Evolutionary conservation across 2,797 vertebrate genomes (phyloP).

Genomic region (Chelon auratus): DNA sequence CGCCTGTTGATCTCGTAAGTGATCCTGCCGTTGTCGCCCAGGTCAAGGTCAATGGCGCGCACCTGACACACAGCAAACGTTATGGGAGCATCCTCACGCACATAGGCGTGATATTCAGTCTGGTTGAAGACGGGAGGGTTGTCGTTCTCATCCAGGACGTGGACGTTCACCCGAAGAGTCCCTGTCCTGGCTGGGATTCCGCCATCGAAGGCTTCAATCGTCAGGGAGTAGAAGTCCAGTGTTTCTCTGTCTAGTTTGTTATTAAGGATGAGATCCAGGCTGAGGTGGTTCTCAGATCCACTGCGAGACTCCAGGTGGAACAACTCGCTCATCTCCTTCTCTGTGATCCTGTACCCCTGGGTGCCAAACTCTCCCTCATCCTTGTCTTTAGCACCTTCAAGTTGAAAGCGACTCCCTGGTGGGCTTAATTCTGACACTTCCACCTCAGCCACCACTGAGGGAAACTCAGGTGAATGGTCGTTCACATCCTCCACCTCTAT

Average conservation of each 20-base stretch:
- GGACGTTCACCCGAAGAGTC: slow-evolving; percentile 82
- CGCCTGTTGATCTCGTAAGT: slow-evolving; percentile 86
- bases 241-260: slow-evolving; percentile 87
- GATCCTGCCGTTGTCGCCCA: slow-evolving; percentile 86
- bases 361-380: slow-evolving; percentile 87
- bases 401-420: slow-evolving; percentile 86
- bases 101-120: slow-evolving; percentile 83
- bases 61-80: slow-evolving; percentile 86
- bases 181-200: slow-evolving; percentile 87
- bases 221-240: slow-evolving; percentile 82
- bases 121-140: slow-evolving; percentile 90
- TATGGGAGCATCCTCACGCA: slow-evolving; percentile 86
- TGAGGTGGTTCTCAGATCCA: slow-evolving; percentile 54
- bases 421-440: slow-evolving; percentile 90
- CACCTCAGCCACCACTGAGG: slow-evolving; percentile 76
- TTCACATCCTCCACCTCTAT: slow-evolving; percentile 91
- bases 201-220: slow-evolving; percentile 91
- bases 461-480: slow-evolving; percentile 90
- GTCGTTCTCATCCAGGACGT: slow-evolving; percentile 93
- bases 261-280: slow-evolving; percentile 87
- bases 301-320: slow-evolving; percentile 77
- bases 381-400: slow-evolving; percentile 88
- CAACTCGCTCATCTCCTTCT: slow-evolving; percentile 58
- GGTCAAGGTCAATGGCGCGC: slow-evolving; percentile 88
- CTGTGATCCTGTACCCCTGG: slow-evolving; percentile 88